phyloP scores from a whole-genome alignment of 2,888 invertebrate species.

The Germaria angustata region DNA sequence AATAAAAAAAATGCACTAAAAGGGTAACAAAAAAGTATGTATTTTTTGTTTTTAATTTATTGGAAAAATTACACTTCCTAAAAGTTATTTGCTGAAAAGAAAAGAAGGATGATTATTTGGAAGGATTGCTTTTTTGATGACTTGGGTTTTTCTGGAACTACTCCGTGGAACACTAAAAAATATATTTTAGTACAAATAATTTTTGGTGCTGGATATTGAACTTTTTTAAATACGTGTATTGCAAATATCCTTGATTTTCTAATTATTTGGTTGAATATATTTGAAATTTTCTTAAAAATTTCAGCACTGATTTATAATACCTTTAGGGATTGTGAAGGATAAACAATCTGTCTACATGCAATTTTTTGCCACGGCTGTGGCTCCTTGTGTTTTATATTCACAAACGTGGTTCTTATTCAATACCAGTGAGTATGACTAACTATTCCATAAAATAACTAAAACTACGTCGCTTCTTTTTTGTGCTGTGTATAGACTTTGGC shows the following conservation, averaged over 20 bases:
- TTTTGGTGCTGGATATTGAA: slow-evolving; percentile 31
- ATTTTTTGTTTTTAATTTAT: no score
- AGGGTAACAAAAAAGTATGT: no score
- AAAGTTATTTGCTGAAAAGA: no score
- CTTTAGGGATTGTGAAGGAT: background rate
- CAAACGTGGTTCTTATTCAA: background rate
- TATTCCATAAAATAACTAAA: slow-evolving; percentile 77
- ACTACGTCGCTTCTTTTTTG: slow-evolving; percentile 76
- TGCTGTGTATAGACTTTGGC: slow-evolving; percentile 72
- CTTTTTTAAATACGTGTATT: slow-evolving; percentile 21
- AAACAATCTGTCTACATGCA: background rate
- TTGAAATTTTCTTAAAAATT: slow-evolving; percentile 5
- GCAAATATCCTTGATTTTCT: slow-evolving; percentile 28
- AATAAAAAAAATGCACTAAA: no score
- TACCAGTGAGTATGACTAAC: slow-evolving; percentile 24
- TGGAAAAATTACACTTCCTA: no score
- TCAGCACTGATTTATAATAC: background rate
- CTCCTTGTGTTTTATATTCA: background rate
- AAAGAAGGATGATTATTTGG: background rate
- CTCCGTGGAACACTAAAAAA: background rate
- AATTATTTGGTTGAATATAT: slow-evolving; percentile 5
- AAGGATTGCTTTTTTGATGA: background rate
- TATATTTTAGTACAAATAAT: background rate
- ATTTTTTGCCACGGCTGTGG: background rate
- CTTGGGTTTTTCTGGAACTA: background rate